Evolutionary conservation across 2,888 invertebrate genomes (phyloP).

Genomic region (Pogonocherus hispidulus): DNA sequence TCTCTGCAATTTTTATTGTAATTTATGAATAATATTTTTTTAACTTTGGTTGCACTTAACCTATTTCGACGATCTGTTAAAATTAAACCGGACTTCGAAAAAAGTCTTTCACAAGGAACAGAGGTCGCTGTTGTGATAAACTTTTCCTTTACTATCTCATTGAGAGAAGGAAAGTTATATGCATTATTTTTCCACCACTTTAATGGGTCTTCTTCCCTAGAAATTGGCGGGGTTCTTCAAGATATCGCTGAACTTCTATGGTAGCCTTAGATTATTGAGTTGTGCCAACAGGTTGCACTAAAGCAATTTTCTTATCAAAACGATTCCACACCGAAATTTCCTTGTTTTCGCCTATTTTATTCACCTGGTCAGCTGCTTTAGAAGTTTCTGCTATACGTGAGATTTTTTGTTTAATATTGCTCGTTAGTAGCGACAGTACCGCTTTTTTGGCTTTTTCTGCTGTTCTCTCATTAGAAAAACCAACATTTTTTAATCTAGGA

Average conservation of each 20-base stretch:
- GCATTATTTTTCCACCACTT: slow-evolving; percentile 43
- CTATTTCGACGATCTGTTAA: slow-evolving; percentile 26
- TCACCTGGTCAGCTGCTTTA: too few species aligned
- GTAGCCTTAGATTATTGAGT: slow-evolving; percentile 41
- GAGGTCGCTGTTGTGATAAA: slow-evolving; percentile 36
- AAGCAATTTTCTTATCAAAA: slow-evolving; percentile 28
- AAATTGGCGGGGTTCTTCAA: slow-evolving; percentile 39
- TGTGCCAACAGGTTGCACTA: slow-evolving; percentile 23
- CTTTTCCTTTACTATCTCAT: slow-evolving; percentile 34
- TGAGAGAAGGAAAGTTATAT: slow-evolving; percentile 40
- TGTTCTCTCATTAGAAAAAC: slow-evolving; percentile 28
- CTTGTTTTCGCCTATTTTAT: background rate
- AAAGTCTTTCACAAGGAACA: slow-evolving; percentile 36
- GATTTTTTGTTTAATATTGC: slow-evolving; percentile 4
- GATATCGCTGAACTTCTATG: slow-evolving; percentile 43
- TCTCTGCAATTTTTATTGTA: background rate
- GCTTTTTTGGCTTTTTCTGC: slow-evolving; percentile 25
- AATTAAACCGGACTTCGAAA: slow-evolving; percentile 29
- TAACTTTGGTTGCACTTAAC: slow-evolving; percentile 29
- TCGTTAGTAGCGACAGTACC: slow-evolving; percentile 12
- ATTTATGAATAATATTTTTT: background rate
- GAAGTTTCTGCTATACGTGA: background rate
- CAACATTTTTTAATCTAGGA: slow-evolving; percentile 46
- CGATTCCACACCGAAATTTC: slow-evolving; percentile 24
- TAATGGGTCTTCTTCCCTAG: slow-evolving; percentile 37